These are phyloP conservation scores for Limenitis camilla DNA, from an alignment of 2,888 invertebrate species.

Conservation along the genomic window DNA sequence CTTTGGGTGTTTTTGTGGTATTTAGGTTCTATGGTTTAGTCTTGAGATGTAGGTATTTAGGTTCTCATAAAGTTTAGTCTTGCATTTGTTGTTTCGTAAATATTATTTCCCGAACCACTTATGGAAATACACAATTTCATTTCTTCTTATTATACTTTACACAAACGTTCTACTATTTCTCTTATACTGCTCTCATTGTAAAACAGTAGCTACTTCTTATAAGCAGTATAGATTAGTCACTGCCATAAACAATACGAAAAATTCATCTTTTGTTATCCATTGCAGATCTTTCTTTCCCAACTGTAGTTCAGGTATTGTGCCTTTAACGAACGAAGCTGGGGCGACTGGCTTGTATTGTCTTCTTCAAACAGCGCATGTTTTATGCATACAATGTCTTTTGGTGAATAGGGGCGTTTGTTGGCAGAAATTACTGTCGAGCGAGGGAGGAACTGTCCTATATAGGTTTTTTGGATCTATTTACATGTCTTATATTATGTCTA, in stretches of 20 bases:
- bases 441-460: constrained; percentile 15
- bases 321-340: constrained; percentile 39
- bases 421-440: constrained; percentile 26
- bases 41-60: too few species aligned
- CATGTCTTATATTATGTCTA: not conserved
- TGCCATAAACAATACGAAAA: not conserved
- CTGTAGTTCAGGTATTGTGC: constrained; percentile 26
- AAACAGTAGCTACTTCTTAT: not conserved
- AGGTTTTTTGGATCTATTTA: constrained; percentile 3
- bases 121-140: too few species aligned
- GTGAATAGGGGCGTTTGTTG: constrained; percentile 25
- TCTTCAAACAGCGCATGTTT: constrained; percentile 52
- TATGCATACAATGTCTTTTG: constrained; percentile 54
- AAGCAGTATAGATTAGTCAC: too few species aligned
- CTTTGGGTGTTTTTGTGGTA: too few species aligned
- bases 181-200: too few species aligned
- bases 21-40: too few species aligned
- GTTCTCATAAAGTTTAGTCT: too few species aligned
- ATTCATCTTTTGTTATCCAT: not conserved
- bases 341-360: constrained; percentile 53
- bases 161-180: too few species aligned
- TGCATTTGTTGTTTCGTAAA: too few species aligned
- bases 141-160: too few species aligned
- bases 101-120: too few species aligned
- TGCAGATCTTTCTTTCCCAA: constrained; percentile 14